Base-by-base conservation (phyloP, 2,888 invertebrate species). In the Nebria brevicollis region DNA sequence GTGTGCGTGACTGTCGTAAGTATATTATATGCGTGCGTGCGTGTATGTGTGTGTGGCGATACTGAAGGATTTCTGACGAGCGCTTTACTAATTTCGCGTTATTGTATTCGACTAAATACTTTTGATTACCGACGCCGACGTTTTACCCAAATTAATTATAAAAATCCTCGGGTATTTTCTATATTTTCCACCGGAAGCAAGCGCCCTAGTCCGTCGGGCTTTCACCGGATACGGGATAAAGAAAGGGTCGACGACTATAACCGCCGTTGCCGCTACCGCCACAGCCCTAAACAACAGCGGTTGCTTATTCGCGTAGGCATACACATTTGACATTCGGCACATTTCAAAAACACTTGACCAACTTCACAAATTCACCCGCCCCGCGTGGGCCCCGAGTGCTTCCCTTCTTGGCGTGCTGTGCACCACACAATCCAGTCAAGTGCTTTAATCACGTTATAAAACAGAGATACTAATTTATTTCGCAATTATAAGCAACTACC, bases 91-190 rank as follows among this genome's bases (percentile, higher is more conserved):
- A 77, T 77, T 77, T 70, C 72, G 2, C 72, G 72, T 77, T 77
- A 77, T 77, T 77, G 77, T 77, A 72, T 54, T 54, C 54, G 43
- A 72, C 26, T 77, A 13, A 72, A 77, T 77, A 77, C 68, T 76
- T 54, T 66, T 76, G 76, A 76, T 76, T 76, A 66, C 76, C 66
- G 66, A n/a, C 66, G 42, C 54, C 54, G 13, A 66, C 77, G n/a
- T 77, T 72, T 54, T 13, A 34, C 70, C 54, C 77, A 72, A 72
- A 77, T 77, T 72, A 72, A 77, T 78, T 78, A 78, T 65, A 78
- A 78, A 78, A 78, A 78, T 78, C 72, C 65, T 41, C 20, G 66
- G 78, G 34, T 25, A 26, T 78, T 73, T 73, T 65, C 64, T 77
- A 77, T 77, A 54, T 54, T 54, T 54, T 54, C 54, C 13, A 54